Conservation (phyloP, 2,888 invertebrate genomes). For the Torymus aiolomorphi region DNA sequence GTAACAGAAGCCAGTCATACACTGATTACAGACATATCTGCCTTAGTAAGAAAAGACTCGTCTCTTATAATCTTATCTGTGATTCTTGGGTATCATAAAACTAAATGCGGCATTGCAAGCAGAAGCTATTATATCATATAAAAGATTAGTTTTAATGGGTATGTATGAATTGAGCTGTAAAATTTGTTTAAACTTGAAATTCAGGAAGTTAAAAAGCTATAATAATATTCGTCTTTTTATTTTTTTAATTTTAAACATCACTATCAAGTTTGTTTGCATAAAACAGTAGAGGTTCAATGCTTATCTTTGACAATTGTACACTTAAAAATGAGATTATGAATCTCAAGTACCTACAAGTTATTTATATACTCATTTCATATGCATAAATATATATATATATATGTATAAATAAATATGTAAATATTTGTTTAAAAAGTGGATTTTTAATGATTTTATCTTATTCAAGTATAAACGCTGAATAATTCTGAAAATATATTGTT, state of each 20-base stretch:
- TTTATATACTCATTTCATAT: slow-evolving; percentile 24
- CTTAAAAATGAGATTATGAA: slow-evolving; percentile 41
- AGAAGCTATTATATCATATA: slow-evolving; percentile 32
- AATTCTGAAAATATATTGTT: no score
- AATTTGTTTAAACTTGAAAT: background rate
- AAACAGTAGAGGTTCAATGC: slow-evolving; percentile 40
- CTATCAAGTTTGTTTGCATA: slow-evolving; percentile 44
- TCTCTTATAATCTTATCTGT: slow-evolving; percentile 54
- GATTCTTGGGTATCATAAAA: slow-evolving; percentile 46
- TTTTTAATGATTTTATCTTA: no score
- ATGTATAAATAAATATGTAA: no score
- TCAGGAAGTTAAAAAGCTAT: slow-evolving; percentile 1
- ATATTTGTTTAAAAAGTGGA: no score
- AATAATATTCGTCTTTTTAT: slow-evolving; percentile 3
- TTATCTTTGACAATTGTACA: slow-evolving; percentile 46
- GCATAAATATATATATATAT: slow-evolving; percentile 2
- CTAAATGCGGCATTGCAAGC: slow-evolving; percentile 31
- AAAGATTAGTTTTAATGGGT: slow-evolving; percentile 13
- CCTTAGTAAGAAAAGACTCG: slow-evolving; percentile 17
- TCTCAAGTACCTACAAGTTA: slow-evolving; percentile 29
- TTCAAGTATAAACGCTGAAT: no score
- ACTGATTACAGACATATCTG: slow-evolving; percentile 41
- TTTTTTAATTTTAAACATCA: slow-evolving; percentile 13
- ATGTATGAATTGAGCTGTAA: background rate
- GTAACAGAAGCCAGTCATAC: slow-evolving; percentile 5